These are phyloP conservation scores for Stercorarius parasiticus DNA, from an alignment of 2,113 vertebrate species.

Conservation along the genomic window DNA sequence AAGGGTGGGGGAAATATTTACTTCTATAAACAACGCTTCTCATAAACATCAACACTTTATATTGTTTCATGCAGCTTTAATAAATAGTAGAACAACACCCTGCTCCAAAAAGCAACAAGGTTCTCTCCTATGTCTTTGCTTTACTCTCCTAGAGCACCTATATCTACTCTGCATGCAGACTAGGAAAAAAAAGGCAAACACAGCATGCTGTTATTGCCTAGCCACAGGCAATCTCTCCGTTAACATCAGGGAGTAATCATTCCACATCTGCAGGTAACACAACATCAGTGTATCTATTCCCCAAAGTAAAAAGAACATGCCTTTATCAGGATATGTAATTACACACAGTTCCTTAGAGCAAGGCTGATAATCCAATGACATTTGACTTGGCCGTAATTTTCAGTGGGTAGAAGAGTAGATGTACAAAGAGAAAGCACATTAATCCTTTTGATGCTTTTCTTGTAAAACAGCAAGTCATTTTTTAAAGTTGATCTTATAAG, in stretches of 20 bases:
- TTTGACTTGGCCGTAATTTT: neutral
- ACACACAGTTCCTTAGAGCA: neutral
- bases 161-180: neutral
- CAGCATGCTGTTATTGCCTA: neutral
- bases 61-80: conserved; percentile 29
- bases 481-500: conserved; percentile 1
- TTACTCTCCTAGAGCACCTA: neutral
- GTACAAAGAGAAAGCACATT: neutral
- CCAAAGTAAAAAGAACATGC: neutral
- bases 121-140: neutral
- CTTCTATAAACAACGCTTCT: neutral
- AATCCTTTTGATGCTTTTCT: conserved; percentile 25
- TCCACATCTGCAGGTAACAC: neutral
- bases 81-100: neutral
- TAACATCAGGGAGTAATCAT: neutral
- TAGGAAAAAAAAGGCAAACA: neutral
- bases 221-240: neutral
- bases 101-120: neutral
- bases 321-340: neutral
- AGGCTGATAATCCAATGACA: neutral
- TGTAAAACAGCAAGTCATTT: conserved; percentile 37
- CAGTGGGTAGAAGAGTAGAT: neutral
- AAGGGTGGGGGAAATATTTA: neutral
- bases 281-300: neutral
- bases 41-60: neutral